Conservation (phyloP, 2,113 vertebrate genomes). For the Narcine bancroftii region DNA sequence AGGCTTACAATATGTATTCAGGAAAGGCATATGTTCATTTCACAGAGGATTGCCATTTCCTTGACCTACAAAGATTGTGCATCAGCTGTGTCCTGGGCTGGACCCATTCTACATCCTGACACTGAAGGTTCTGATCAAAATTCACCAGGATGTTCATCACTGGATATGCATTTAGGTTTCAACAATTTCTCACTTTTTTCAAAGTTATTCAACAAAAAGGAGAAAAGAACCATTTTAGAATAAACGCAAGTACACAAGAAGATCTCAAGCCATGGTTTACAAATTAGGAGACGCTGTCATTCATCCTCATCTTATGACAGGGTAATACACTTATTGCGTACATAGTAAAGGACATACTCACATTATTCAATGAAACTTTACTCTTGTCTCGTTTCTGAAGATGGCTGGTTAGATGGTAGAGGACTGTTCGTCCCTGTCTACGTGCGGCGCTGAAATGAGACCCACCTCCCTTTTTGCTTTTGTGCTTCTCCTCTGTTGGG, state of each 20-base stretch:
- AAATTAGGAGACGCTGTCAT: conserved; percentile 27
- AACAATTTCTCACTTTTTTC: not conserved
- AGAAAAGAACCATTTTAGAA: not conserved
- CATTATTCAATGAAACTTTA: conserved; percentile 65
- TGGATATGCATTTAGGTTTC: no score
- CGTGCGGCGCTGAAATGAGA: conserved; percentile 58
- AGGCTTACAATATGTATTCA: not conserved
- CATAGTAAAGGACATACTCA: conserved; percentile 53
- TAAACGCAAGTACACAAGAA: not conserved
- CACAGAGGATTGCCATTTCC: not conserved
- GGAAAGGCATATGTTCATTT: not conserved
- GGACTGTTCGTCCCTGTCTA: conserved; percentile 59
- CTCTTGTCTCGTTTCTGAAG: conserved; percentile 61
- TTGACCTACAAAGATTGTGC: not conserved
- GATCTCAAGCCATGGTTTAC: conserved; percentile 32
- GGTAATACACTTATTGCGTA: not conserved
- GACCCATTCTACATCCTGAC: not conserved
- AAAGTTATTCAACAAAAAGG: not conserved
- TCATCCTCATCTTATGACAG: conserved; percentile 30
- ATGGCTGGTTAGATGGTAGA: conserved; percentile 67
- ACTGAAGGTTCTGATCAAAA: not conserved
- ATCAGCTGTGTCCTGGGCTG: not conserved
- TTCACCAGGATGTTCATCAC: not conserved
- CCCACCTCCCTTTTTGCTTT: conserved; percentile 54
- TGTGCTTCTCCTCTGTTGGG: conserved; percentile 53